phyloP scores from a whole-genome alignment of 2,113 vertebrate species.

The Agelaius tricolor region DNA sequence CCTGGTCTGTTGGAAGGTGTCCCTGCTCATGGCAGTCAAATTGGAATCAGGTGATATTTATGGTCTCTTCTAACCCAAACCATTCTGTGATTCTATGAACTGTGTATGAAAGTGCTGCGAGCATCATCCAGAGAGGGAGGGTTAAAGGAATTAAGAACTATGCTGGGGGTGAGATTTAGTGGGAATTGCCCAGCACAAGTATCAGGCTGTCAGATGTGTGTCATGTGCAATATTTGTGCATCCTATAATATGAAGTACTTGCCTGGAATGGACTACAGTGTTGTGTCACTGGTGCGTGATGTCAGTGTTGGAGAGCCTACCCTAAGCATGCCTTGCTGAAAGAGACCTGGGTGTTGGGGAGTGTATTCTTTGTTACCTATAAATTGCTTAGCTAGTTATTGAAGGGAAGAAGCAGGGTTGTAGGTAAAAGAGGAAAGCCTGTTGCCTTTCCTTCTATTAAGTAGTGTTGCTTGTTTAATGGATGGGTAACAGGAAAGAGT shows the following conservation, averaged over 20 bases:
- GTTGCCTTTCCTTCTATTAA: slow-evolving; percentile 64
- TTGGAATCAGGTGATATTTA: background rate
- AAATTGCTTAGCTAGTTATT: slow-evolving; percentile 62
- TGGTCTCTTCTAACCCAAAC: background rate
- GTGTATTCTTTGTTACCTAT: slow-evolving; percentile 52
- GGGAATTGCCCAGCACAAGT: background rate
- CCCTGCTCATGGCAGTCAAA: background rate
- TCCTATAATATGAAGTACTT: background rate
- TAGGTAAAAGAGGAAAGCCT: slow-evolving; percentile 21
- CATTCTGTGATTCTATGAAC: background rate
- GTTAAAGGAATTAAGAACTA: background rate
- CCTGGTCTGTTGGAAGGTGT: background rate
- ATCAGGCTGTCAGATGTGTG: background rate
- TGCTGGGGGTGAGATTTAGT: background rate
- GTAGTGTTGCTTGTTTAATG: slow-evolving; percentile 69
- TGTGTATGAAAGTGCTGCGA: background rate
- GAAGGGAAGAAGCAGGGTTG: background rate
- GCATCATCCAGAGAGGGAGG: too few relatives aligned
- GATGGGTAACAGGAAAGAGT: slow-evolving; percentile 76
- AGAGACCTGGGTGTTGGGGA: background rate
- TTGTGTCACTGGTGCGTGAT: background rate
- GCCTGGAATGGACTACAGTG: background rate
- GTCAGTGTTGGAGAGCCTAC: background rate
- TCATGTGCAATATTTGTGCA: background rate
- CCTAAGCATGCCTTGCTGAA: background rate